Base-by-base conservation (phyloP, 2,888 invertebrate species). In the Lasioglossum morio region DNA sequence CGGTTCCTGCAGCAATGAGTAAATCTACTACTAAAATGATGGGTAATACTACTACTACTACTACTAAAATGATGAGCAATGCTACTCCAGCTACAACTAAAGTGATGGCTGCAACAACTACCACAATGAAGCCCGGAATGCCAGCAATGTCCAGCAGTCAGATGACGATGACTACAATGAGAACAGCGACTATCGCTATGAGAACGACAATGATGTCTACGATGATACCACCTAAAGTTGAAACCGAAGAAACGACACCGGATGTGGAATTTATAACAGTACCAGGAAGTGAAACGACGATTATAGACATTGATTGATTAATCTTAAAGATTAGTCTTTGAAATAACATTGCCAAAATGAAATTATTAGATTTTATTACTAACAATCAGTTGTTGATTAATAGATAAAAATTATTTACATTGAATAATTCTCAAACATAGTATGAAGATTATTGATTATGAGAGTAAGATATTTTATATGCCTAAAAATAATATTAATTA, bases 1-100 rank as follows among this genome's bases (percentile, higher is more conserved):
- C 91, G 0, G 63, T 93, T 30, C 87, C 92, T 30, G 63, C 1
- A 69, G 19, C 23, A 37, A 34, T 23, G 69, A 69, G 10, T 4
- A 37, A n/a, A n/a, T n/a, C n/a, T n/a, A 69, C 37, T 23, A 69
- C 69, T 23, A 69, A 69, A 69, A 23, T 10, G 69, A 34, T 34
- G 37, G 4, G 10, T 3, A 30, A 8, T 69, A 0, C 19, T 23
- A 37, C 69, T 66, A 34, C 66, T 23, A 0, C 19, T 23, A 69
- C 69, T 23, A 66, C 66, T 16, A 63, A 63, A 63, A 63, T 14
- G 63, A 63, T 30, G 30, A 4, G 4, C 12, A 40, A 12, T 4
- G 2, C n/a, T 60, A 23, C 27, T 60, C 27, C 60, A 0, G 27
- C 60, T 27, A 60, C 60, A 0, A 60, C 60, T 27, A 27, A 27